These are phyloP conservation scores for Hypocryptadius cinnamomeus DNA, from an alignment of 2,113 vertebrate species.

Conservation along the genomic window DNA sequence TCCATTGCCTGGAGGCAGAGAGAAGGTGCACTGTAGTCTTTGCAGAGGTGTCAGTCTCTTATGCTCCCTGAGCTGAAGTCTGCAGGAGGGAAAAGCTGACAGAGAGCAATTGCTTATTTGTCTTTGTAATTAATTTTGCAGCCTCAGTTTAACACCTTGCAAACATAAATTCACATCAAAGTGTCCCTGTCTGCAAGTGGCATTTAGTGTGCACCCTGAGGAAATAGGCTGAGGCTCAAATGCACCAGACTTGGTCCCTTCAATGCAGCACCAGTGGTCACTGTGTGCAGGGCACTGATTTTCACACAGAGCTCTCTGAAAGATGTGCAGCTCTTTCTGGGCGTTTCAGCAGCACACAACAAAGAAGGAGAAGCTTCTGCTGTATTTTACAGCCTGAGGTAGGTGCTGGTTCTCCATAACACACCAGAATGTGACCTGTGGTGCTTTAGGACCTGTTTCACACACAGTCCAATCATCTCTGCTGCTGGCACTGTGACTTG, in stretches of 20 bases:
- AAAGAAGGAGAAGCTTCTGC: background rate
- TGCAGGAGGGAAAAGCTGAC: background rate
- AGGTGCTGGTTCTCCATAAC: background rate
- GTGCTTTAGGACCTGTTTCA: background rate
- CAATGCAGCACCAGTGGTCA: background rate
- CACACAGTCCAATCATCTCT: background rate
- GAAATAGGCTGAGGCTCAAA: background rate
- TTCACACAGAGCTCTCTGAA: background rate
- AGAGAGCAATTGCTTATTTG: background rate
- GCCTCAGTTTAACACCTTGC: background rate
- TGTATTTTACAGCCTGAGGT: background rate
- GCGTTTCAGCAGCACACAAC: background rate
- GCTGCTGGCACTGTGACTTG: background rate
- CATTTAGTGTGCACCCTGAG: background rate
- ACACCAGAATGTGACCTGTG: background rate
- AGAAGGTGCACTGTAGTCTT: background rate
- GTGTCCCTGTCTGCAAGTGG: background rate
- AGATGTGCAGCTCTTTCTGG: background rate
- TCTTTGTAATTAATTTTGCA: background rate
- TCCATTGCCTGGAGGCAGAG: background rate
- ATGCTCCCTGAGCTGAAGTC: background rate
- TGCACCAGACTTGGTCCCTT: background rate
- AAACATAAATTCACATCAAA: background rate
- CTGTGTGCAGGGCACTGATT: background rate
- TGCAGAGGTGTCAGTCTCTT: background rate